Base-by-base conservation (phyloP, 1,140 invertebrate species). In the Magallana angulata region DNA sequence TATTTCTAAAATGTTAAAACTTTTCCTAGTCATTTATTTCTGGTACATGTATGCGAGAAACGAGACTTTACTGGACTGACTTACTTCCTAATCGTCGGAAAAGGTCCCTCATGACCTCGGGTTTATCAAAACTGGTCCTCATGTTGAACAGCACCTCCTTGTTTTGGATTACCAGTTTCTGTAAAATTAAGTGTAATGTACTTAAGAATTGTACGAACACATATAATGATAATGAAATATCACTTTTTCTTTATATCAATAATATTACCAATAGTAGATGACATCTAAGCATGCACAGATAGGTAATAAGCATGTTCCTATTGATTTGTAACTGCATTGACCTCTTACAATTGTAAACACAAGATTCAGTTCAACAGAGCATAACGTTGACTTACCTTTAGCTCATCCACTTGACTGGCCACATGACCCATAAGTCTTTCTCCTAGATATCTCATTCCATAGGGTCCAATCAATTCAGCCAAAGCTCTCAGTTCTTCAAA, bases 361-460 rank as follows among this genome's bases (percentile, higher is more conserved):
- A 24, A 24, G 24, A 24, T 24, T 24, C 24, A 11, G 24, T 24
- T 24, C 24, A 24, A 24, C 24, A 24, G 24, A 24, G 24, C 24
- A 24, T 24, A 60, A 11, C 7, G 7, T 76, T 7, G 57, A 81
- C 87, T 59, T 91, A 95, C 95, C 94, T 99, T 99, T 6, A 99
- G 94, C 94, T 99, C 99, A 91, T 98, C 97, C 9, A 99, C 98
- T 96, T 99, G 99, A 94, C 98, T 98, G 3, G 98, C 97, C 91
- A 99, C 98, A 92, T 99, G 98, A 97, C 98, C 98, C 97, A 99
- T 99, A 5, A 99, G 95, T 36, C 97, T 98, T 95, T 99, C 99
- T 94, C 98, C 98, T 4, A 99, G 95, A 93, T 98, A 97, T 93
- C 99, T 99, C 97, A 99, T 99, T 1, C 99, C 99, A 95, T 99